These are phyloP conservation scores for Brachypalpus laphriformis DNA, from an alignment of 2,888 invertebrate genomes.

Conservation along the genomic window DNA sequence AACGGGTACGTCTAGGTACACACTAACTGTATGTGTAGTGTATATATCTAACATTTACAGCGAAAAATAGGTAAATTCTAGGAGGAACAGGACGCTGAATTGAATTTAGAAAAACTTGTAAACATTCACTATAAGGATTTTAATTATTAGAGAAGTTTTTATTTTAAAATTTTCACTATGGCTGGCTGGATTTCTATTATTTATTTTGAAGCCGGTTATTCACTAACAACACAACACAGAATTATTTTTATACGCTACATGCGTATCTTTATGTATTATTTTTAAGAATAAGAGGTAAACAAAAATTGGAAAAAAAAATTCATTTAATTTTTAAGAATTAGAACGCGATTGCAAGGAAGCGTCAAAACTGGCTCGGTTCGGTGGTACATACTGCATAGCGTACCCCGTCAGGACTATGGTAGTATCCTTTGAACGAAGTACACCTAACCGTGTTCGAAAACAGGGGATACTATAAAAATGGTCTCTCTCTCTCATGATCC, in stretches of 20 bases:
- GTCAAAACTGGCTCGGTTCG: conserved; percentile 65
- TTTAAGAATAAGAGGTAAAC: conserved; percentile 9
- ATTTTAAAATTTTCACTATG: conserved; percentile 15
- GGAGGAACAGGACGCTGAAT: neutral
- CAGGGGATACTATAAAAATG: conserved; percentile 64
- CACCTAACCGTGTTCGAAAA: conserved; percentile 36
- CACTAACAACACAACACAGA: conserved; percentile 17
- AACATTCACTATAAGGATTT: conserved; percentile 21
- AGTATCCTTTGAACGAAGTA: conserved; percentile 53
- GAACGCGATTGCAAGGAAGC: conserved; percentile 63
- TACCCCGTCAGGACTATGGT: conserved; percentile 69
- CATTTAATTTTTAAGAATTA: conserved; percentile 18
- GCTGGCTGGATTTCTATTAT: conserved; percentile 5
- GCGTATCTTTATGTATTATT: neutral
- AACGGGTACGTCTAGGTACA: conserved; percentile 63
- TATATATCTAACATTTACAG: conserved; percentile 7
- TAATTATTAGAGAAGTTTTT: neutral
- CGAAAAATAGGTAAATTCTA: neutral
- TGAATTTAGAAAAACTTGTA: conserved; percentile 9
- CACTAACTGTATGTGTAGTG: conserved; percentile 38
- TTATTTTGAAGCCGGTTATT: neutral
- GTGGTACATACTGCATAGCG: conserved; percentile 67
- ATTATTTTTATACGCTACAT: neutral
- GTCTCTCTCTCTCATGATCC: conserved; percentile 8
- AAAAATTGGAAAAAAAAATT: conserved; percentile 4